These are phyloP conservation scores for Drosophila sp. DNA, from an alignment of 1,140 invertebrate species.

Conservation along the genomic window DNA sequence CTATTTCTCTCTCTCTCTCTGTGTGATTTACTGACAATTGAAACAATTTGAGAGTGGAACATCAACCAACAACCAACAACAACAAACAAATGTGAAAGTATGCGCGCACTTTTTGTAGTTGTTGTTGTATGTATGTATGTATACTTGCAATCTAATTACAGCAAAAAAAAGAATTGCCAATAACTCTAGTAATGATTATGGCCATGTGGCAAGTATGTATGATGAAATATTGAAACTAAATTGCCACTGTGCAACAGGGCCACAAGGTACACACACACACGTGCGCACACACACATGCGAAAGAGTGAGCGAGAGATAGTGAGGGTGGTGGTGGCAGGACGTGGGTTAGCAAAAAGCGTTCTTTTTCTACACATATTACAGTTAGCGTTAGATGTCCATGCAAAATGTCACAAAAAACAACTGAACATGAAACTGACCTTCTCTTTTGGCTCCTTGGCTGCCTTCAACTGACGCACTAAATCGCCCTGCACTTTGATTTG, in stretches of 20 bases:
- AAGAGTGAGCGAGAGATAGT: neutral
- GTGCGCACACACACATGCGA: neutral
- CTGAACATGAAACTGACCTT: constrained; percentile 84
- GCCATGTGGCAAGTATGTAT: constrained; percentile 17
- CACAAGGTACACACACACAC: constrained; percentile 6
- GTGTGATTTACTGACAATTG: constrained; percentile 8
- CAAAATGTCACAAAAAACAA: constrained; percentile 6
- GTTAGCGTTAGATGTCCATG: constrained; percentile 4
- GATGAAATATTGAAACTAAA: constrained; percentile 18
- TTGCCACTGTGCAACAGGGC: constrained; percentile 22
- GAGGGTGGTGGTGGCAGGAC: neutral
- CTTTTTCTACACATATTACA: constrained; percentile 6
- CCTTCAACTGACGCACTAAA: constrained; percentile 91
- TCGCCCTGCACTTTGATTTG: constrained; percentile 92
- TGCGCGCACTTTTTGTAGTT: constrained; percentile 15
- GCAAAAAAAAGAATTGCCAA: constrained; percentile 8
- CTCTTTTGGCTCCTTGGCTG: constrained; percentile 89
- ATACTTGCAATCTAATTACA: constrained; percentile 13
- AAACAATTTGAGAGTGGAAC: constrained; percentile 16
- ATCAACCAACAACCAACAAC: constrained; percentile 4
- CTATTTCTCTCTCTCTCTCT: constrained; percentile 15
- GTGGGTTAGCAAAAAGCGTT: constrained; percentile 3
- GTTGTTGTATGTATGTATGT: constrained; percentile 13
- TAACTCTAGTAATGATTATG: constrained; percentile 9
- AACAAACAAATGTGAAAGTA: constrained; percentile 12